These are phyloP conservation scores for Marronus borbonicus DNA, from an alignment of 2,888 invertebrate genomes.

Conservation along the genomic window DNA sequence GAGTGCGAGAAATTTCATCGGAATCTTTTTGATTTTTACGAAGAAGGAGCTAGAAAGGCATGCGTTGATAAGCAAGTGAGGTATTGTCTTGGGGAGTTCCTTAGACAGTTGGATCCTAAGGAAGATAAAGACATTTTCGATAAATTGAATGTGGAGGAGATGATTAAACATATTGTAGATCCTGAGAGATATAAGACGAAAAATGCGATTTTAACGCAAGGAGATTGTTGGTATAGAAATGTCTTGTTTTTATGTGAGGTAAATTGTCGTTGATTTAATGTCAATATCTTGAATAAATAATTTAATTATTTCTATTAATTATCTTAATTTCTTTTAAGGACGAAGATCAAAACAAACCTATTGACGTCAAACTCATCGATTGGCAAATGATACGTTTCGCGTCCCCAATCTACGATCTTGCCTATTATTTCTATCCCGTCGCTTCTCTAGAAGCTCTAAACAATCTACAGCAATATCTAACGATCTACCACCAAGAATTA, in stretches of 20 bases:
- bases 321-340: background rate
- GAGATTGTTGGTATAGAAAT: constrained; percentile 39
- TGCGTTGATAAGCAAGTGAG: background rate
- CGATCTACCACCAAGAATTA: constrained; percentile 21
- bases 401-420: constrained; percentile 17
- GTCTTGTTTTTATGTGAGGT: constrained; percentile 28
- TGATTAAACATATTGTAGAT: constrained; percentile 6
- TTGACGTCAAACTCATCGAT: constrained; percentile 6
- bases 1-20: background rate
- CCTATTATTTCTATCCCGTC: constrained; percentile 25
- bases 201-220: constrained; percentile 25
- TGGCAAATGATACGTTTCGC: constrained; percentile 41
- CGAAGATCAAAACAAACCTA: background rate
- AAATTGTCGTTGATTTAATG: background rate
- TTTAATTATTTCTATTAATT: too few species aligned
- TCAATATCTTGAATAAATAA: too few species aligned
- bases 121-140: constrained; percentile 7
- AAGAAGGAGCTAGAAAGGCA: constrained; percentile 23
- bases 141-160: background rate
- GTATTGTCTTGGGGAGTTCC: constrained; percentile 1
- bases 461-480: background rate
- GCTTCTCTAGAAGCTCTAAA: background rate
- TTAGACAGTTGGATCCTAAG: background rate
- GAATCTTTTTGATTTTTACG: constrained; percentile 38
- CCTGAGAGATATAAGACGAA: background rate